Evolutionary conservation across 2,888 invertebrate genomes (phyloP).

Genomic region (Oligia strigilis): DNA sequence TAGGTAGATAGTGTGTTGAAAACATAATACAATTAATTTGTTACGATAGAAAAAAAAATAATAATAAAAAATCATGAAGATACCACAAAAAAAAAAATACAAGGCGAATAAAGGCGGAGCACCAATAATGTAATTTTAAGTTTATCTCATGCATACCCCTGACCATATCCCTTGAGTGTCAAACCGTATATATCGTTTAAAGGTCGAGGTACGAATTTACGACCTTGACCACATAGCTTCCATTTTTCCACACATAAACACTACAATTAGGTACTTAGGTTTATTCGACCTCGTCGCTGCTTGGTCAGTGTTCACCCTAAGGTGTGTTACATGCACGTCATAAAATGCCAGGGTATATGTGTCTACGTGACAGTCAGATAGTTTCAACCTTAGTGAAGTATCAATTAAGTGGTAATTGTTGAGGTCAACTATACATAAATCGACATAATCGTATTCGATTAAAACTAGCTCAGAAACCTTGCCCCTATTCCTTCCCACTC

Average conservation of each 20-base stretch:
- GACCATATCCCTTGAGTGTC: background rate
- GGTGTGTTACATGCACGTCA: background rate
- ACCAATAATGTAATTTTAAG: background rate
- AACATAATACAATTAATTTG: too few relatives aligned
- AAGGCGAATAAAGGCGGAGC: background rate
- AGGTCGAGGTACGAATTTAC: background rate
- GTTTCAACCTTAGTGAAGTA: background rate
- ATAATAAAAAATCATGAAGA: too few relatives aligned
- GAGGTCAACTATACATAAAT: background rate
- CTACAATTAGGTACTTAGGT: background rate
- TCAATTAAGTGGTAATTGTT: background rate
- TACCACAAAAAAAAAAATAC: too few relatives aligned
- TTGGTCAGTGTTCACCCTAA: background rate
- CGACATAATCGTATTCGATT: background rate
- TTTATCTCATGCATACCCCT: background rate
- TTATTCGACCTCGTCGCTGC: too few relatives aligned
- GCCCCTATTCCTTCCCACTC: conserved; percentile 15
- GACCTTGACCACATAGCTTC: background rate
- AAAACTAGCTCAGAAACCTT: conserved; percentile 26
- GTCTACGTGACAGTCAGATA: background rate
- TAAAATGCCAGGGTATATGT: background rate
- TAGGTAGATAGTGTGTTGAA: too few relatives aligned
- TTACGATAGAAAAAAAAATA: too few relatives aligned
- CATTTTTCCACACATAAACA: too few relatives aligned
- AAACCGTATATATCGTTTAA: background rate